A percentile compares a stretch with the other conserved stretches of the same genome.
phyloP scores from a whole-genome alignment of 1,140 invertebrate genomes.

The Diorhabda elongata region DNA sequence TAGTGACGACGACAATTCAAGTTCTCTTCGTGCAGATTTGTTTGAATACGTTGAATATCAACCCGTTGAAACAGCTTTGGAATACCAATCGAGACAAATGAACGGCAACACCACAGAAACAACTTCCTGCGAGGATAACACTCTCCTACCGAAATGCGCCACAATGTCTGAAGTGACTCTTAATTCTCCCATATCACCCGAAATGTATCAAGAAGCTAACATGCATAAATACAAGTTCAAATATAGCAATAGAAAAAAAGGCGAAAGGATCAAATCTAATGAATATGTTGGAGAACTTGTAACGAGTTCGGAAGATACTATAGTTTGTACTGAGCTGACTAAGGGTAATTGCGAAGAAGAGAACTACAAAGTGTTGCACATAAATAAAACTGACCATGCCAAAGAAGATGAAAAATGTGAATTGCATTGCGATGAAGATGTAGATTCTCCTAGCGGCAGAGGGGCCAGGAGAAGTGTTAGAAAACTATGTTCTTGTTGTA shows the following conservation, averaged over 20 bases:
- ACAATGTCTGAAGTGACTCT: constrained; percentile 46
- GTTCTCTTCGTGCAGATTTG: constrained; percentile 39
- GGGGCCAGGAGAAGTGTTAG: constrained; percentile 38
- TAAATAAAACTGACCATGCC: constrained; percentile 32
- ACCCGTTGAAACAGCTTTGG: constrained; percentile 30
- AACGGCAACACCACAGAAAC: constrained; percentile 37
- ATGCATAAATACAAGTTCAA: constrained; percentile 45
- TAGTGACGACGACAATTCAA: constrained; percentile 44
- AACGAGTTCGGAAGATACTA: constrained; percentile 42
- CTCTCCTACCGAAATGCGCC: constrained; percentile 42
- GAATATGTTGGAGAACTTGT: constrained; percentile 34
- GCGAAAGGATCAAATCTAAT: constrained; percentile 31
- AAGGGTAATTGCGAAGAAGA: constrained; percentile 30
- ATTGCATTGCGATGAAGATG: constrained; percentile 33
- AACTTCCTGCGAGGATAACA: constrained; percentile 40
- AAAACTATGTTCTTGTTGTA: constrained; percentile 43
- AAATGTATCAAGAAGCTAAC: constrained; percentile 32
- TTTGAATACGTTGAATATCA: constrained; percentile 43
- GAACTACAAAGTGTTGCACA: constrained; percentile 33
- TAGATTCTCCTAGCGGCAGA: constrained; percentile 37
- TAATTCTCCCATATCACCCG: constrained; percentile 42
- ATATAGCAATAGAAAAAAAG: constrained; percentile 45
- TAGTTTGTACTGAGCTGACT: constrained; percentile 33
- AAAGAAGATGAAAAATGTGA: constrained; percentile 38
- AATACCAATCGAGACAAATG: constrained; percentile 31